Conservation (phyloP, 2,113 vertebrate genomes). For the Tringa solitaria region DNA sequence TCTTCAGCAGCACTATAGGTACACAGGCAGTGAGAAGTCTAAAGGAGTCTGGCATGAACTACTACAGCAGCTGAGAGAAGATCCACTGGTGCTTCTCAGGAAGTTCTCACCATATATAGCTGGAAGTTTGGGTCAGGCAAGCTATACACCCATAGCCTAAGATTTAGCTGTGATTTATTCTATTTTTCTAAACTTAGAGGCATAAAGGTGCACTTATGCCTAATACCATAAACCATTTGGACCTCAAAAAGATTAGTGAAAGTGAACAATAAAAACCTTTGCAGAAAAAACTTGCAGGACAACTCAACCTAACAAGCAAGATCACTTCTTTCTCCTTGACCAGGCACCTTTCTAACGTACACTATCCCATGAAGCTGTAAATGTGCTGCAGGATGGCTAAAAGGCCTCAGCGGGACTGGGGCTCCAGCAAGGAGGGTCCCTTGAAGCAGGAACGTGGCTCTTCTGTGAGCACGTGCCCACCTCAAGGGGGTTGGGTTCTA, state of each 20-base stretch:
- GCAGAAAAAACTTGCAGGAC: neutral
- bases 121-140: neutral
- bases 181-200: neutral
- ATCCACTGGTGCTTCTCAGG: neutral
- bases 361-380: rapidly evolving
- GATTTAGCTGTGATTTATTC: neutral
- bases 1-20: neutral
- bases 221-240: neutral
- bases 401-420: neutral
- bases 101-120: neutral
- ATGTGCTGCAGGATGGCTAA: neutral
- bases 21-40: neutral
- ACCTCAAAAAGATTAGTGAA: neutral
- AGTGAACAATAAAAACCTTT: neutral
- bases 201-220: neutral
- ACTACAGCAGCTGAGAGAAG: neutral
- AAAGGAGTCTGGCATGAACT: neutral
- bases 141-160: neutral
- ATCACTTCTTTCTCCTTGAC: neutral
- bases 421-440: neutral
- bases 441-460: neutral
- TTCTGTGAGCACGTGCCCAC: neutral
- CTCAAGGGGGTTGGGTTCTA: neutral
- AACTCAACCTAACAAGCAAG: neutral
- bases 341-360: neutral